phyloP scores from a whole-genome alignment of 2,797 vertebrate species.

The Coccyzus lansbergi region DNA sequence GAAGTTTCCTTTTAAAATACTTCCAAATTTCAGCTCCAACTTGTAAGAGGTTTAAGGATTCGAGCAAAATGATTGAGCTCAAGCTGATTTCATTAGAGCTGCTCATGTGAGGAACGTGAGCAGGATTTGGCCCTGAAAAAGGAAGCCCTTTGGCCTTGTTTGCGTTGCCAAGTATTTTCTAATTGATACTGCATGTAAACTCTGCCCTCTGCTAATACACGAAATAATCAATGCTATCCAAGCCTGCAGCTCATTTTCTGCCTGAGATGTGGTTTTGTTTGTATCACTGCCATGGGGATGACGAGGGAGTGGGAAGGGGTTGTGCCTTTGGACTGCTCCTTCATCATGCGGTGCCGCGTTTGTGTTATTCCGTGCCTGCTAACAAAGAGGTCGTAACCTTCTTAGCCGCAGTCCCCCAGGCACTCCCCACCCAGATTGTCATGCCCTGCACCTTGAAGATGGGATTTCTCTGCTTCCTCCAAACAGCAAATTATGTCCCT shows the following conservation, averaged over 20 bases:
- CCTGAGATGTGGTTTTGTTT: conserved; percentile 2
- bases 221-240: conserved; percentile 46
- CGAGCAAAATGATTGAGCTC: conserved; percentile 1
- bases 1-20: conserved; percentile 14
- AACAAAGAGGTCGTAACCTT: background rate
- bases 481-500: background rate
- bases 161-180: conserved; percentile 57
- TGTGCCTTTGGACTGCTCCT: background rate
- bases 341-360: fast-evolving
- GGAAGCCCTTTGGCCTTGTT: conserved; percentile 27
- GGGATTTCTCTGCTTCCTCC: background rate
- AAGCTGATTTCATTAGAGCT: conserved; percentile 39
- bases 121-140: conserved; percentile 38
- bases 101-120: conserved; percentile 37
- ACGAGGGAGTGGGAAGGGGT: background rate
- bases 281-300: background rate
- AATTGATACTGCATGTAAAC: conserved; percentile 64
- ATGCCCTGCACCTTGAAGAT: background rate
- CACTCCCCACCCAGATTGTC: background rate
- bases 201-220: conserved; percentile 39
- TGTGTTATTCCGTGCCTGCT: background rate
- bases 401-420: background rate
- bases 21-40: conserved; percentile 4
- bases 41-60: conserved; percentile 28
- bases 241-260: conserved; percentile 1